Conservation (phyloP, 2,888 invertebrate species). For the Volucella zonaria region DNA sequence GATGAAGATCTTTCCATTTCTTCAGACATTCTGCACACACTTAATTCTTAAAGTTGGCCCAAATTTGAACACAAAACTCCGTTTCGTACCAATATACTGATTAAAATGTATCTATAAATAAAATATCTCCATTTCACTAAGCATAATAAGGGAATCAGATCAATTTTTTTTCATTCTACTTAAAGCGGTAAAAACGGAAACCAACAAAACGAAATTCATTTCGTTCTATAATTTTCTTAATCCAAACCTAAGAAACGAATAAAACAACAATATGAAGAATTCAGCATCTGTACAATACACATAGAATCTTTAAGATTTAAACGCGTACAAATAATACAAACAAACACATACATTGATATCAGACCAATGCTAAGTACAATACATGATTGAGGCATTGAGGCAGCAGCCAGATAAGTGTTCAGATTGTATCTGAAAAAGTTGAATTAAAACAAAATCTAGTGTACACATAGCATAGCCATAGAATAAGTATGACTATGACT, state of each 20-base stretch:
- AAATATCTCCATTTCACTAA: no score
- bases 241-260: conserved; percentile 17
- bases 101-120: no score
- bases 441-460: conserved; percentile 38
- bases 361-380: conserved; percentile 30
- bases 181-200: conserved; percentile 7
- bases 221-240: conserved; percentile 37
- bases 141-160: no score
- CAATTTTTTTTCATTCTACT: not conserved
- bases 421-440: conserved; percentile 44
- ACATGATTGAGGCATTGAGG: conserved; percentile 25
- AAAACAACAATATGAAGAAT: not conserved
- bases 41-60: no score
- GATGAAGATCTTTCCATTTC: no score
- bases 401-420: conserved; percentile 49
- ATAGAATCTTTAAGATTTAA: no score
- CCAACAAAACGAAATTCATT: conserved; percentile 1
- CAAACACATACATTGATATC: not conserved
- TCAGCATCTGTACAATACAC: no score
- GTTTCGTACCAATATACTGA: no score
- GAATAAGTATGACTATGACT: not conserved
- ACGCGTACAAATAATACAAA: not conserved
- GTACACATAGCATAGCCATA: not conserved
- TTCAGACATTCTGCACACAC: no score
- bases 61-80: no score